phyloP scores from a whole-genome alignment of 64 coral and sea anemone species.

The Montipora efflorescens region DNA sequence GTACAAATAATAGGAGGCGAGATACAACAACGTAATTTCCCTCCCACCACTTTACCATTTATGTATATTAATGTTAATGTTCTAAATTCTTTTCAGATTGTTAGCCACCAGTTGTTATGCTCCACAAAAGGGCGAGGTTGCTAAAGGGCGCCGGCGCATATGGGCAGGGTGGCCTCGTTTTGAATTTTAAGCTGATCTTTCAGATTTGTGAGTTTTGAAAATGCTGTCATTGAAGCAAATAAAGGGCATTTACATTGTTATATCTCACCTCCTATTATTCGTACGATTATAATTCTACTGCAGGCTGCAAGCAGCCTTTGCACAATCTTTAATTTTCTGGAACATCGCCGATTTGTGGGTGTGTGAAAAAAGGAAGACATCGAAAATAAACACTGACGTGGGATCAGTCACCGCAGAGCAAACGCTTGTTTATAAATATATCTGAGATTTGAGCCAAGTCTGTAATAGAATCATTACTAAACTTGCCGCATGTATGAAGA shows the following conservation, averaged over 20 bases:
- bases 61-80: neutral
- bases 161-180: neutral
- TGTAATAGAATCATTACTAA: too few relatives aligned
- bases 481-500: too few relatives aligned
- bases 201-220: neutral
- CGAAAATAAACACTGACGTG: too few relatives aligned
- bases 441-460: too few relatives aligned
- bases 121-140: neutral
- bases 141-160: neutral
- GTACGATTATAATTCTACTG: constrained; percentile 28
- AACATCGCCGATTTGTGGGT: too few relatives aligned
- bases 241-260: constrained; percentile 58
- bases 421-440: too few relatives aligned
- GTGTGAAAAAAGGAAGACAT: too few relatives aligned
- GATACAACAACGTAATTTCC: constrained; percentile 54
- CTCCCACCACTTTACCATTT: neutral
- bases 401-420: too few relatives aligned
- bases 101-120: neutral
- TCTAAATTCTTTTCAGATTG: neutral
- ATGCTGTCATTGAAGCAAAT: constrained; percentile 14
- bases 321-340: too few relatives aligned
- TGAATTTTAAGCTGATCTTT: neutral
- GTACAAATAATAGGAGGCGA: constrained; percentile 52
- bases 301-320: constrained; percentile 15
- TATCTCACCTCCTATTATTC: constrained; percentile 21